phyloP scores from a whole-genome alignment of 2,797 vertebrate species.

The Taeniopygia guttata region DNA sequence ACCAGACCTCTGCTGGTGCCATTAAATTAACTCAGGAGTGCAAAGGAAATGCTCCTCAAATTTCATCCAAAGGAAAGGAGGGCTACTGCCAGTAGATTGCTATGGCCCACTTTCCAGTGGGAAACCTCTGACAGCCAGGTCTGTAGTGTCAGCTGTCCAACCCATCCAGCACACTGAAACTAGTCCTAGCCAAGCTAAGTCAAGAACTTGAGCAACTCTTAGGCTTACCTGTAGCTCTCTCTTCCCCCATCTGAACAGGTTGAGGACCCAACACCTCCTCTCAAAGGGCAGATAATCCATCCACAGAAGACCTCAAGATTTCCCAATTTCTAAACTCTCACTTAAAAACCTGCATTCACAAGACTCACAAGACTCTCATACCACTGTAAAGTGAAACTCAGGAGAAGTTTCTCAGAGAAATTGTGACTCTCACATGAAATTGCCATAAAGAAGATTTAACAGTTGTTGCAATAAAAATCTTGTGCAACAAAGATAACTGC shows the following conservation, averaged over 20 bases:
- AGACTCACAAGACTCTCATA: constrained; percentile 33
- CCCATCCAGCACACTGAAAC: not conserved
- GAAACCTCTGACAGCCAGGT: not conserved
- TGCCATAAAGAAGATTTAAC: not conserved
- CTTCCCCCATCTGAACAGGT: not conserved
- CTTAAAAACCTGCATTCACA: not conserved
- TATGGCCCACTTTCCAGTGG: not conserved
- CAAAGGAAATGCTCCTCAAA: not conserved
- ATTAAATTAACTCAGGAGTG: not conserved
- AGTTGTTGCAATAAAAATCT: not conserved
- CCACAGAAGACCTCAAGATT: not conserved
- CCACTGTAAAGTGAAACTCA: not conserved
- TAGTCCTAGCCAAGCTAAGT: not conserved
- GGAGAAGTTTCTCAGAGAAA: not conserved
- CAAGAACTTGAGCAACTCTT: not conserved
- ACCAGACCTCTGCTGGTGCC: not conserved
- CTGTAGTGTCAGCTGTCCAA: not conserved
- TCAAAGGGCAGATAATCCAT: not conserved
- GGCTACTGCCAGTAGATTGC: not conserved
- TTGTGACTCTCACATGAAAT: constrained; percentile 47
- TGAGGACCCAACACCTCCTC: not conserved
- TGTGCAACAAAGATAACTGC: not conserved
- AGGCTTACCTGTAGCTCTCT: not conserved
- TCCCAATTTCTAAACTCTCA: not conserved
- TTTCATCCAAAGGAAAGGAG: not conserved